phyloP scores from a whole-genome alignment of 2,888 invertebrate genomes.

The Thereva unica region DNA sequence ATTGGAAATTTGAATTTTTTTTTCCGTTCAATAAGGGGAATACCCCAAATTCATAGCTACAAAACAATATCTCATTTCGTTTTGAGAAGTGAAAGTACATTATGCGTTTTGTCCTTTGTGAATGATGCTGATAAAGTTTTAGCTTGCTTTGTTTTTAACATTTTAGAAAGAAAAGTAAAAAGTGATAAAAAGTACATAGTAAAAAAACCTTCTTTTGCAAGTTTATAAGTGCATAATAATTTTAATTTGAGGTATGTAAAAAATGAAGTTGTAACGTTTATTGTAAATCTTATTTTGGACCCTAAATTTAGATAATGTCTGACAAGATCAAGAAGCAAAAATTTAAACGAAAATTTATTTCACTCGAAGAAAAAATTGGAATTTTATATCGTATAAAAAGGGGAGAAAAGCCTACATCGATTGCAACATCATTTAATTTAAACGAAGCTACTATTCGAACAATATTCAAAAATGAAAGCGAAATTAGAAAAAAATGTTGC shows the following conservation, averaged over 20 bases:
- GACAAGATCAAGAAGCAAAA: conserved; percentile 18
- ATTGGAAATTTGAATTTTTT: background rate
- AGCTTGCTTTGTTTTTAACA: conserved; percentile 1
- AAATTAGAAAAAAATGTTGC: conserved; percentile 16
- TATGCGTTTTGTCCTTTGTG: too few species aligned
- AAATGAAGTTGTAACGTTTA: conserved; percentile 15
- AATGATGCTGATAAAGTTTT: conserved; percentile 3
- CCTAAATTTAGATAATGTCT: conserved; percentile 25
- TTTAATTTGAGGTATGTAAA: conserved; percentile 12
- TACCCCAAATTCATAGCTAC: background rate
- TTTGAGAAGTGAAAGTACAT: background rate
- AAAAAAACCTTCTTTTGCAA: background rate
- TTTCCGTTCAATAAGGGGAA: background rate
- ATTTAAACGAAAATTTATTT: conserved; percentile 27
- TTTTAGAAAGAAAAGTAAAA: conserved; percentile 7
- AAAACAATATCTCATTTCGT: background rate
- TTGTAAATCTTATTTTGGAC: conserved; percentile 13
- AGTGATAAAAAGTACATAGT: background rate
- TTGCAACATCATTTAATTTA: conserved; percentile 39
- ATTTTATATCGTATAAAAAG: conserved; percentile 39
- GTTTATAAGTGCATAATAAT: conserved; percentile 12
- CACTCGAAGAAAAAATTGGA: conserved; percentile 21
- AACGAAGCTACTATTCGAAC: conserved; percentile 40
- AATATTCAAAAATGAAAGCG: background rate
- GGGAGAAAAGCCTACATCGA: conserved; percentile 31